Evolutionary conservation across 1,140 invertebrate species (phyloP).

Genomic region (Eurytemora carolleeae): DNA sequence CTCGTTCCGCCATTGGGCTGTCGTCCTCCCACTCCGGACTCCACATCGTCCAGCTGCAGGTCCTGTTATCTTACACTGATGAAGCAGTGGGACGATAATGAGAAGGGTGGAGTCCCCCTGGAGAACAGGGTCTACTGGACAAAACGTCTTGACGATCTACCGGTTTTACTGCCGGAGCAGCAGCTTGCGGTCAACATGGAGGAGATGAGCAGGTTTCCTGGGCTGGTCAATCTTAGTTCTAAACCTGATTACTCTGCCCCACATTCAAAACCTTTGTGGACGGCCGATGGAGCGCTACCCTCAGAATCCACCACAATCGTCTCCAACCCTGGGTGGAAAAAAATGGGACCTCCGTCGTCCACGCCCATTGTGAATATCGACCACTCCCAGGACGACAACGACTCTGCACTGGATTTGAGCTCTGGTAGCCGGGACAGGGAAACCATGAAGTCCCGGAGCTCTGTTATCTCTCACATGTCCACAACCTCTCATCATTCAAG

Average conservation of each 20-base stretch:
- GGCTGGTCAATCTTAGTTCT: not conserved
- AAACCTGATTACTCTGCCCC: not conserved
- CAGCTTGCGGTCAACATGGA: not conserved
- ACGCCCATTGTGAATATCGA: slow-evolving; percentile 15
- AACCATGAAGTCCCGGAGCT: slow-evolving; percentile 12
- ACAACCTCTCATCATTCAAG: slow-evolving; percentile 16
- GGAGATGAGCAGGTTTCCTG: not conserved
- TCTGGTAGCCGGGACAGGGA: slow-evolving; percentile 18
- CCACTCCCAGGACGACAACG: slow-evolving; percentile 10
- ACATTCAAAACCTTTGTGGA: slow-evolving; percentile 5
- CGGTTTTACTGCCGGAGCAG: slow-evolving; percentile 21
- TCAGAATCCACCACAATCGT: too few species aligned
- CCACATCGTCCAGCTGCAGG: slow-evolving; percentile 41
- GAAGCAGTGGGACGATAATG: slow-evolving; percentile 75
- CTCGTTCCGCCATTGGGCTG: slow-evolving; percentile 59
- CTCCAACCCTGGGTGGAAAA: not conserved
- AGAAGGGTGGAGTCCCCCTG: slow-evolving; percentile 57
- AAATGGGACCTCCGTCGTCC: not conserved
- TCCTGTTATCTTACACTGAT: slow-evolving; percentile 62
- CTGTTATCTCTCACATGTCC: slow-evolving; percentile 14
- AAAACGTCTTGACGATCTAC: slow-evolving; percentile 66
- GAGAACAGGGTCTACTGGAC: slow-evolving; percentile 61
- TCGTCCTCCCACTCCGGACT: slow-evolving; percentile 25
- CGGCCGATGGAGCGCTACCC: not conserved
- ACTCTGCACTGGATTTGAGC: slow-evolving; percentile 35